These are phyloP conservation scores for Melanotaenia trifasciata DNA, from an alignment of 2,797 vertebrate species.

Conservation along the genomic window DNA sequence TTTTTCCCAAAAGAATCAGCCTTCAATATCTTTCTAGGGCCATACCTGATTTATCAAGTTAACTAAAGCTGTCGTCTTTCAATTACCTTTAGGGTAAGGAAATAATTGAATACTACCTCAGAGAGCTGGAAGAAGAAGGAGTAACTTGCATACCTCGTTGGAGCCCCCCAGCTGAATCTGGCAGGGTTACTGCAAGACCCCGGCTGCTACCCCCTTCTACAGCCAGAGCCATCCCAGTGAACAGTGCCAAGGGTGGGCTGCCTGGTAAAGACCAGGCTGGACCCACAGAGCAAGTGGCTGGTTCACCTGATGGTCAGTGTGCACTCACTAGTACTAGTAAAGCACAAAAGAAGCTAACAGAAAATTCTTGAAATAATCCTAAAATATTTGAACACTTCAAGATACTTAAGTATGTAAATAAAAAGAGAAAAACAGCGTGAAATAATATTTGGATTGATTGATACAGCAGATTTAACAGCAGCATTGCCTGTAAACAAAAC, in stretches of 20 bases:
- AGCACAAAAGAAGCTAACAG: not conserved
- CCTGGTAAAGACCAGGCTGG: slow-evolving; percentile 73
- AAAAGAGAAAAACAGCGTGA: too few species aligned
- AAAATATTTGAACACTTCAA: too few species aligned
- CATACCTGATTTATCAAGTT: not conserved
- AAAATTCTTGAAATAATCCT: too few species aligned
- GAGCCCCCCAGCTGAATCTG: slow-evolving; percentile 74
- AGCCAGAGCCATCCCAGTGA: slow-evolving; percentile 63
- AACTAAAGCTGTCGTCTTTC: not conserved
- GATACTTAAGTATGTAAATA: too few species aligned
- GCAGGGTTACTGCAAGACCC: slow-evolving; percentile 37
- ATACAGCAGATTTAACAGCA: not conserved
- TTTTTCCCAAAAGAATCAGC: not conserved
- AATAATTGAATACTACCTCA: slow-evolving; percentile 94
- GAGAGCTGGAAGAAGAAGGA: slow-evolving; percentile 90
- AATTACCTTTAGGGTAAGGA: slow-evolving; percentile 89
- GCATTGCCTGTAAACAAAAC: not conserved
- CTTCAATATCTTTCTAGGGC: not conserved
- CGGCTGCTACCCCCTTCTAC: slow-evolving; percentile 50
- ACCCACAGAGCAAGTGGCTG: slow-evolving; percentile 71
- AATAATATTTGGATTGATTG: too few species aligned
- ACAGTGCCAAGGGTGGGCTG: slow-evolving; percentile 70
- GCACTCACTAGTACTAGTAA: not conserved
- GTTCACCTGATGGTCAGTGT: slow-evolving; percentile 87
- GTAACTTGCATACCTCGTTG: slow-evolving; percentile 89